Conservation (phyloP, 2,888 invertebrate species). For the Epistrophe eligans region DNA sequence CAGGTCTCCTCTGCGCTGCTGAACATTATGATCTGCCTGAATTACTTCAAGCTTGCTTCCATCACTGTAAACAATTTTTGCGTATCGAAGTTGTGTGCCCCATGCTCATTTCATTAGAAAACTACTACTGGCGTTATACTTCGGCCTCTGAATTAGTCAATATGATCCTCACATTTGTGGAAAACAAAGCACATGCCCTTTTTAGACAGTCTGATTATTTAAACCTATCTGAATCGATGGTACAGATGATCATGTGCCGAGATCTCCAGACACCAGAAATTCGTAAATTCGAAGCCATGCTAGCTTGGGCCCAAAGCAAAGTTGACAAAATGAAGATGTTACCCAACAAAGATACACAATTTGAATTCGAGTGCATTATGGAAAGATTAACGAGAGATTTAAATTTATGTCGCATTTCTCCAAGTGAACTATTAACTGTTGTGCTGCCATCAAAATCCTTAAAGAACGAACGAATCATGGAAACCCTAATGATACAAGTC, state of each 20-base stretch:
- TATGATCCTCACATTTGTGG: conserved; percentile 96
- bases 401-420: conserved; percentile 95
- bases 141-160: conserved; percentile 97
- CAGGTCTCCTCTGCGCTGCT: conserved; percentile 93
- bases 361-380: conserved; percentile 97
- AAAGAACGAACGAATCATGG: conserved; percentile 95
- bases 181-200: conserved; percentile 93
- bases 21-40: conserved; percentile 97
- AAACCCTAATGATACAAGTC: conserved; percentile 96
- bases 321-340: conserved; percentile 89
- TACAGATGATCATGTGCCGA: conserved; percentile 96
- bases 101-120: conserved; percentile 96
- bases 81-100: conserved; percentile 96
- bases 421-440: conserved; percentile 96
- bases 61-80: conserved; percentile 96
- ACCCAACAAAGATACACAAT: conserved; percentile 92
- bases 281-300: conserved; percentile 96
- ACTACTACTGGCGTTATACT: conserved; percentile 97
- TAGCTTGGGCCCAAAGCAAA: conserved; percentile 94
- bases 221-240: conserved; percentile 96
- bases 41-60: conserved; percentile 96
- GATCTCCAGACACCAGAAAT: conserved; percentile 95
- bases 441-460: conserved; percentile 96
- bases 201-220: conserved; percentile 94
- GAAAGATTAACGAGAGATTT: conserved; percentile 94